Percentiles rank a stretch among this genome's conserved stretches.
Conservation (phyloP, 2,113 vertebrate species). For the Lampris incognitus region DNA sequence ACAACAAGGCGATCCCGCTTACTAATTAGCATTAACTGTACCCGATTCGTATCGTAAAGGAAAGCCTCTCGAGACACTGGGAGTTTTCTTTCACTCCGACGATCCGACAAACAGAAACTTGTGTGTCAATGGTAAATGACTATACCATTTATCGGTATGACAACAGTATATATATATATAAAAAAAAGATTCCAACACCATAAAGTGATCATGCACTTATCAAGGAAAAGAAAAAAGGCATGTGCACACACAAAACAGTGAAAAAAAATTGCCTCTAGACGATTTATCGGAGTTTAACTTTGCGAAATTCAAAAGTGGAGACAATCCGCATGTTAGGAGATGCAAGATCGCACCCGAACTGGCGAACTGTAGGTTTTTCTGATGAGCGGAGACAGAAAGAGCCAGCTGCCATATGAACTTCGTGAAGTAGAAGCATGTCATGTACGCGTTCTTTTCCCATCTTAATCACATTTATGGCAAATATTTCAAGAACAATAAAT, state of each 20-base stretch:
- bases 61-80: no score
- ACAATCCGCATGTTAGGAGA: neutral
- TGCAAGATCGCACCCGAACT: neutral
- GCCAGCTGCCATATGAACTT: constrained; percentile 33
- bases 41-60: no score
- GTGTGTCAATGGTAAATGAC: constrained; percentile 28
- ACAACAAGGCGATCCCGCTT: constrained; percentile 39
- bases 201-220: constrained; percentile 37
- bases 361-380: constrained; percentile 20
- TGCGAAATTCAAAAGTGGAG: constrained; percentile 1
- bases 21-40: constrained; percentile 48
- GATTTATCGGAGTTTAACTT: constrained; percentile 4
- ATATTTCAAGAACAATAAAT: constrained; percentile 28
- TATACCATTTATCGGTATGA: constrained; percentile 14
- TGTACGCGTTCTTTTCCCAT: neutral
- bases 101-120: constrained; percentile 6
- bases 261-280: neutral
- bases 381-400: constrained; percentile 11
- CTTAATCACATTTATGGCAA: constrained; percentile 15
- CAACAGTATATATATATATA: neutral
- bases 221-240: constrained; percentile 53
- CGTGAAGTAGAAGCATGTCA: constrained; percentile 7
- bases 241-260: constrained; percentile 23
- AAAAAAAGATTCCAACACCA: constrained; percentile 1
- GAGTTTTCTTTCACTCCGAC: no score